Evolutionary conservation across 2,113 vertebrate species (phyloP).

Genomic region (Mesembrinibis cayennensis): DNA sequence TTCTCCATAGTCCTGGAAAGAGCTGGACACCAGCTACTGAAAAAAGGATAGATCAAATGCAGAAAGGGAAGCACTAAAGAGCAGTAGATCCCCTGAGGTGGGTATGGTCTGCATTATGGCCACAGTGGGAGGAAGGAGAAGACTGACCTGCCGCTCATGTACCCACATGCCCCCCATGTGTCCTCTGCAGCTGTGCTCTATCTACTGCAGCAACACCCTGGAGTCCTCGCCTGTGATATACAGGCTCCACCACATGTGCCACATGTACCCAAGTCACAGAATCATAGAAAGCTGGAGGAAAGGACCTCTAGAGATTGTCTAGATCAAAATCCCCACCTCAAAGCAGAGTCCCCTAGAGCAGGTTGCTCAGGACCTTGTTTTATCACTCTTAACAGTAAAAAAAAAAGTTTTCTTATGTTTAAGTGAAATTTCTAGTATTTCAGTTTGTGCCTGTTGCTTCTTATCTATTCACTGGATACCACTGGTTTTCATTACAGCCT

Average conservation of each 20-base stretch:
- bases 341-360: background rate
- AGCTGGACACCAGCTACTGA: background rate
- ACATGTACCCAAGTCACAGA: background rate
- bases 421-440: background rate
- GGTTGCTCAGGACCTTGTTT: background rate
- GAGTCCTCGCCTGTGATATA: background rate
- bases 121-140: background rate
- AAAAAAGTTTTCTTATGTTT: background rate
- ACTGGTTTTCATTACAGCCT: background rate
- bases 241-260: background rate
- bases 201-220: background rate
- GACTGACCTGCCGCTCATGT: background rate
- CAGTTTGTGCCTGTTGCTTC: background rate
- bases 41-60: background rate
- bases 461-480: background rate
- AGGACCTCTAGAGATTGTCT: too few relatives aligned
- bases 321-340: too few relatives aligned
- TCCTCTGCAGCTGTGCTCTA: background rate
- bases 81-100: background rate
- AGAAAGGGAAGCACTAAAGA: background rate
- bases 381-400: background rate
- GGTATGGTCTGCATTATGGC: background rate
- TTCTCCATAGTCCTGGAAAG: background rate
- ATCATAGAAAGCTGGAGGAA: background rate
- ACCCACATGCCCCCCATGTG: rapidly evolving